A percentile compares a stretch with the other conserved stretches of the same genome.
These are phyloP conservation scores for Engraulis encrasicolus DNA, from an alignment of 2,113 vertebrate species.

Conservation along the genomic window DNA sequence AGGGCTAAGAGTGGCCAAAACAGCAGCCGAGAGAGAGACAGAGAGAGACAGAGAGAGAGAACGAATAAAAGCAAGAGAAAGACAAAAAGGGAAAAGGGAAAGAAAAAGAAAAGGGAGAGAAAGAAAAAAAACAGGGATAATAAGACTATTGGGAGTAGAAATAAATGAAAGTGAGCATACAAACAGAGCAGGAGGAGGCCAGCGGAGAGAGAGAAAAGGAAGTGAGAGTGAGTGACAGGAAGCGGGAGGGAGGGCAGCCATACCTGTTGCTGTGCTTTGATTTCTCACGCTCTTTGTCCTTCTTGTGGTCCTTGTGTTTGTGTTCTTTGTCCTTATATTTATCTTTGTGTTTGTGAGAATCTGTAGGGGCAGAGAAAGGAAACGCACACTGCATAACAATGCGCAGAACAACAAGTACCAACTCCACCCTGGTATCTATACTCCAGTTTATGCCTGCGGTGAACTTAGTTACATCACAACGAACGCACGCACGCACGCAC, in stretches of 20 bases:
- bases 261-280: conserved; percentile 96
- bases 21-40: neutral
- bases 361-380: conserved; percentile 63
- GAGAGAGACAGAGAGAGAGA: neutral
- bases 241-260: conserved; percentile 36
- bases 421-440: neutral
- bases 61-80: neutral
- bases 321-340: conserved; percentile 96
- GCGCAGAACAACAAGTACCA: neutral
- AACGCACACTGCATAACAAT: neutral
- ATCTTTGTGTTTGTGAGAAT: conserved; percentile 96
- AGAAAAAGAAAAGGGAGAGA: neutral
- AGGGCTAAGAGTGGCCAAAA: neutral
- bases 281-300: conserved; percentile 94
- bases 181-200: neutral
- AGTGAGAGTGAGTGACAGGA: neutral
- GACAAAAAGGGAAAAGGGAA: neutral
- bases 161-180: neutral
- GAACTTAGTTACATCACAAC: neutral
- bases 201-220: neutral
- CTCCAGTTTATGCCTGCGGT: neutral
- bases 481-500: no score
- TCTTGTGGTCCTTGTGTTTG: conserved; percentile 98
- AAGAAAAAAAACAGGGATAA: neutral
- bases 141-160: no score